Evolutionary conservation across 2,797 vertebrate species (phyloP), one percentile per base, ranked within the genome.

Genomic region (Gallinago solitaria): DNA sequence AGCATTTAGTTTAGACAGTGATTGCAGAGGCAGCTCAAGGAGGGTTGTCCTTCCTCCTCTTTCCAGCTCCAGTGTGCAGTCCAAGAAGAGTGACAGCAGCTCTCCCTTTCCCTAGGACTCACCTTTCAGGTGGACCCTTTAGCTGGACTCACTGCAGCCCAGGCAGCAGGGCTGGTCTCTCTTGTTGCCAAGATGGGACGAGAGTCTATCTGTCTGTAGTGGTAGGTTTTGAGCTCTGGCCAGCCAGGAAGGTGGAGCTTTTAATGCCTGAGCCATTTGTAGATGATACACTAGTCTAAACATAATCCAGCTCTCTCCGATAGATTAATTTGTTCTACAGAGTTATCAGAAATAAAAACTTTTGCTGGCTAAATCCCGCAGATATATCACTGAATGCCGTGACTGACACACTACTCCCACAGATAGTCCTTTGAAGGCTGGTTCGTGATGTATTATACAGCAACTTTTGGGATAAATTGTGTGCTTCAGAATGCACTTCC

Each of bases 61-160:
- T 0, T 0, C 9, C 64, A 51, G 28, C 16, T 95, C 27, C 13
- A 61, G 48, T 0, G 0, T 1, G 1, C 19, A 20, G 64, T 17
- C 39, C 24, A 19, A 71, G 28, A 0, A 0, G 32, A 24, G 5
- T 25, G 30, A 61, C 9, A 35, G 17, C 10, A 0, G 0, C 32
- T 37, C 23, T 64, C 27, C 25, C 24, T 74, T 77, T 80, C 60
- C 25, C 20, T 8, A 10, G 20, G 25, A 3, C 17, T 80, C 28
- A 19, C 1, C 1, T 24, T 69, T 81, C 69, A 64, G 21, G 11
- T 28, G 7, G 47, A 64, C 16, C 27, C 2, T 1, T 35, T 45
- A 86, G 19, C 1, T 73, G 43, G 16, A 20, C 14, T 54, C n/a
- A 23, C 7, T 16, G 32, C 28, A 73, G 39, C 19, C 23, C 32